Evolutionary conservation across 2,888 invertebrate species (phyloP).

Genomic region (Dione vanillae): DNA sequence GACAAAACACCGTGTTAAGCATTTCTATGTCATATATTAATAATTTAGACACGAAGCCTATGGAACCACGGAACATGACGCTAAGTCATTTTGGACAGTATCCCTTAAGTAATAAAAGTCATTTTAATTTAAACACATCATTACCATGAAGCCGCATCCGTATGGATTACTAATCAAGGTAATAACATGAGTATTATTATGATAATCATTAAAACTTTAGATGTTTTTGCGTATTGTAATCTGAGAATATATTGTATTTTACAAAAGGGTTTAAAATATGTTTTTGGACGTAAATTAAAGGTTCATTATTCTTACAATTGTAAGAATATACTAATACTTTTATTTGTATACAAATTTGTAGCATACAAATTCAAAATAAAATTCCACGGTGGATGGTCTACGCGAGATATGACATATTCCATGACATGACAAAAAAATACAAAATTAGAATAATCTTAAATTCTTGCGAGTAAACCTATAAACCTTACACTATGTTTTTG

Average conservation of each 20-base stretch:
- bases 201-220: slow-evolving; percentile 20
- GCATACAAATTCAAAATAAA: too few relatives aligned
- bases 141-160: slow-evolving; percentile 5
- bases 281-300: not conserved
- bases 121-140: slow-evolving; percentile 4
- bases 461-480: too few relatives aligned
- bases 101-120: not conserved
- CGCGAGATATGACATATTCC: too few relatives aligned
- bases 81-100: not conserved
- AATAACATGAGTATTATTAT: slow-evolving; percentile 22
- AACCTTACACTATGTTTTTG: too few relatives aligned
- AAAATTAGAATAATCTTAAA: too few relatives aligned
- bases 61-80: not conserved
- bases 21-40: slow-evolving; percentile 45
- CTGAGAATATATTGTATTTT: not conserved
- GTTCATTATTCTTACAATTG: not conserved
- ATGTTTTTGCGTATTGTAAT: slow-evolving; percentile 26
- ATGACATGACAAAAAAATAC: too few relatives aligned
- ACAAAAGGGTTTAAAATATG: not conserved
- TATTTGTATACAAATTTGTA: too few relatives aligned
- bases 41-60: slow-evolving; percentile 44
- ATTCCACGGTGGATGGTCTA: too few relatives aligned
- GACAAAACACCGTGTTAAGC: slow-evolving; percentile 60
- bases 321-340: too few relatives aligned
- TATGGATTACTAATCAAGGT: slow-evolving; percentile 36